Conservation (phyloP, 2,113 vertebrate species). For the Podarcis muralis region DNA sequence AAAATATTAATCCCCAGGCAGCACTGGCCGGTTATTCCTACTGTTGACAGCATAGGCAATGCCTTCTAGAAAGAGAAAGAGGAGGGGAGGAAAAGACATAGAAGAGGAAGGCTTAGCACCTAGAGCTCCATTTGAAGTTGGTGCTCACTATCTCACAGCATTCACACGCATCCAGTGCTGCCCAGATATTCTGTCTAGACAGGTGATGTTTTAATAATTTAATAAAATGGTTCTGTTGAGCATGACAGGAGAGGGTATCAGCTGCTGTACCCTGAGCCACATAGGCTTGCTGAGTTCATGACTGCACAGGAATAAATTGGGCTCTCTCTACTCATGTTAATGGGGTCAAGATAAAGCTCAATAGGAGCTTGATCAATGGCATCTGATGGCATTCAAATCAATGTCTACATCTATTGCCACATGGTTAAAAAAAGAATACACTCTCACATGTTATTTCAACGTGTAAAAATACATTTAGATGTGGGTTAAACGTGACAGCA, state of each 20-base stretch:
- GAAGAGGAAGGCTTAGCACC: fast-evolving
- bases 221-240: slow-evolving; percentile 34
- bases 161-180: not conserved
- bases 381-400: not conserved
- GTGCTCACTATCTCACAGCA: not conserved
- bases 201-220: slow-evolving; percentile 20
- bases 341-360: slow-evolving; percentile 6
- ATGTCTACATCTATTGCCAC: not conserved
- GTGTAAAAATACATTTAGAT: not conserved
- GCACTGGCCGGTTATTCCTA: not conserved
- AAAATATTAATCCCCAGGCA: slow-evolving; percentile 5
- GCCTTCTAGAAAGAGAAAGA: slow-evolving; percentile 32
- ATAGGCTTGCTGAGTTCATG: slow-evolving; percentile 6
- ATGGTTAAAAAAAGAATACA: not conserved
- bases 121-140: not conserved
- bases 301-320: not conserved
- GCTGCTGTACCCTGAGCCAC: not conserved
- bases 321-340: not conserved
- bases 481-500: not conserved
- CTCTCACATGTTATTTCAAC: not conserved
- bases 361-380: slow-evolving; percentile 2
- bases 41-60: not conserved
- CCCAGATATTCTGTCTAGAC: not conserved
- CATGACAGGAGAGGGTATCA: not conserved
- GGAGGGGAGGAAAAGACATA: not conserved